Conservation (phyloP, 1,140 invertebrate genomes). For the Portunus trituberculatus region DNA sequence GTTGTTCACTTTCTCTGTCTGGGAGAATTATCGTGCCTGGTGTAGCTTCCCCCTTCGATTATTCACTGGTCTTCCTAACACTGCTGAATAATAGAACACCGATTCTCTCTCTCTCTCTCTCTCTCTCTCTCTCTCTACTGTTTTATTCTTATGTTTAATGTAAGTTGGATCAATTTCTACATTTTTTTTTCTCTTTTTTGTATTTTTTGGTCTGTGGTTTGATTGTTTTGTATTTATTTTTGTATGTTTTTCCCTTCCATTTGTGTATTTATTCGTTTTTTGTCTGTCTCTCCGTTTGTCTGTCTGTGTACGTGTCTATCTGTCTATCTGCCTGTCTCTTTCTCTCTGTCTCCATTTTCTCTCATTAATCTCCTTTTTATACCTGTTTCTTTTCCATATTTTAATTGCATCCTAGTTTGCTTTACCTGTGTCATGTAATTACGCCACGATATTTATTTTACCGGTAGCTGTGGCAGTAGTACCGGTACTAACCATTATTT, state of each 20-base stretch:
- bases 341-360: background rate
- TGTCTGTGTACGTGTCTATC: background rate
- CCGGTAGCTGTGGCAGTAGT: too few species aligned
- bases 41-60: background rate
- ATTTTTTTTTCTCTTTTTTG: background rate
- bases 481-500: too few species aligned
- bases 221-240: background rate
- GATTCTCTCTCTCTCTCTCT: slow-evolving; percentile 2
- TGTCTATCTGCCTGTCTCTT: too few species aligned
- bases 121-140: background rate
- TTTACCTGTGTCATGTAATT: too few species aligned
- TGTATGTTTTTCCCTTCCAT: background rate
- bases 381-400: background rate
- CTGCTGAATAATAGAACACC: background rate
- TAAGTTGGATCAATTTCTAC: background rate
- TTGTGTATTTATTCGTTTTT: too few species aligned
- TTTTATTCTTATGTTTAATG: background rate
- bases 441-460: too few species aligned
- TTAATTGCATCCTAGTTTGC: background rate
- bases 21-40: background rate
- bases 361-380: background rate
- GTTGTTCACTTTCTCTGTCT: background rate
- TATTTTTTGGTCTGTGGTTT: background rate
- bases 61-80: background rate
- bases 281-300: background rate